Base-by-base conservation (phyloP, 2,888 invertebrate genomes). In the Sminthurides aquaticus region DNA sequence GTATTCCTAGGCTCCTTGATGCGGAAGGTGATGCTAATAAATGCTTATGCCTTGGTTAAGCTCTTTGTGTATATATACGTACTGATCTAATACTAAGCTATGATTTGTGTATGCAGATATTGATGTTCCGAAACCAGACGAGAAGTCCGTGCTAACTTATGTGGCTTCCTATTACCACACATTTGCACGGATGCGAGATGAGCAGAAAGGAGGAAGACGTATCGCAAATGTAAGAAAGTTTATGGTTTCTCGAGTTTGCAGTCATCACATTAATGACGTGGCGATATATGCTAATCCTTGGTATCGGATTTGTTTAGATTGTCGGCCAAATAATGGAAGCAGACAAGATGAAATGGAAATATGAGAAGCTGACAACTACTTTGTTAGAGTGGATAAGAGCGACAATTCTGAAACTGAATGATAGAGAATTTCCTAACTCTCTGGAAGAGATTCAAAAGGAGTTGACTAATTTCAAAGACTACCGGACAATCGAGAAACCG, bases 131-230 rank as follows among this genome's bases (percentile, higher is more conserved):
- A 84, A 92, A 56, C 97, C 97, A 0, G 98, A 98, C 78, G 99
- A 99, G 82, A 98, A 97, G 80, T 96, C 96, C 34, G 93, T 99
- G 78, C 91, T 99, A 83, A 99, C 98, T 25, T 99, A 99, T 79
- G 96, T 99, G 48, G 97, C 98, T 1, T 94, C 95, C 20, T 98
- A 97, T 81, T 99, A 99, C 81, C 98, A 99, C 81, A 96, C 97
- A 65, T 99, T 99, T 82, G 97, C 98, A 55, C 85, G 96, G 75
- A 96, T 98, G 94, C 52, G 52, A 84, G 95, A 92, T 78, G 98
- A 98, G 78, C 91, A 93, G 82, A 98, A 97, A 79, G 96, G 96
- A 75, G 97, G 97, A 34, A 87, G 93, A 76, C 85, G 98, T 78
- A 97, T 99, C 77, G 97, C 96, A 49, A 99, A 98, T 81, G 95